These are phyloP conservation scores for Clarias platycephalus DNA, from an alignment of 2,797 vertebrate genomes.

Conservation along the genomic window DNA sequence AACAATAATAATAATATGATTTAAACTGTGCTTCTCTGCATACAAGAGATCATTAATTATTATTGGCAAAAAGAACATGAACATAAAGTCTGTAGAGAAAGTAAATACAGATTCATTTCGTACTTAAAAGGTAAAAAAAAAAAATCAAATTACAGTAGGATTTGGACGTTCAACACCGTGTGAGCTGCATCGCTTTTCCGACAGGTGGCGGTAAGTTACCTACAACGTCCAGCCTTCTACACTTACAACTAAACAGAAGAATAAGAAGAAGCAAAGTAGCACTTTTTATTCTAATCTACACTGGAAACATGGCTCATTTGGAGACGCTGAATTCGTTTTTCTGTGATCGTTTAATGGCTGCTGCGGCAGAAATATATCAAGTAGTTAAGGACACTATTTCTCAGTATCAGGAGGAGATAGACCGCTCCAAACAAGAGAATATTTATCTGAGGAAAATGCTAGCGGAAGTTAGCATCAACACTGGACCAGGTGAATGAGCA, in stretches of 20 bases:
- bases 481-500: conserved; percentile 26
- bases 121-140: too few relatives aligned
- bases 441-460: conserved; percentile 39
- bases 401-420: conserved; percentile 41
- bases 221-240: not conserved
- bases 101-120: not conserved
- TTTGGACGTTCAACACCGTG: not conserved
- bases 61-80: not conserved
- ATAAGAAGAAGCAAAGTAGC: not conserved
- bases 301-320: conserved; percentile 33
- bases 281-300: not conserved
- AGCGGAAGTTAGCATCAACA: conserved; percentile 42
- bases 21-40: conserved; percentile 29
- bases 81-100: not conserved
- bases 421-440: conserved; percentile 37
- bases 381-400: conserved; percentile 38
- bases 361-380: conserved; percentile 40
- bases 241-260: not conserved
- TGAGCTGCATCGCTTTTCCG: not conserved
- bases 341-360: conserved; percentile 41
- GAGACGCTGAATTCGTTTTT: conserved; percentile 43
- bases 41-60: not conserved
- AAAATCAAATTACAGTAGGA: not conserved
- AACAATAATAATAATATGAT: not conserved
- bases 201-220: not conserved